phyloP scores from a whole-genome alignment of 92 coral and sea anemone genomes.

The Pocillopora grandis region DNA sequence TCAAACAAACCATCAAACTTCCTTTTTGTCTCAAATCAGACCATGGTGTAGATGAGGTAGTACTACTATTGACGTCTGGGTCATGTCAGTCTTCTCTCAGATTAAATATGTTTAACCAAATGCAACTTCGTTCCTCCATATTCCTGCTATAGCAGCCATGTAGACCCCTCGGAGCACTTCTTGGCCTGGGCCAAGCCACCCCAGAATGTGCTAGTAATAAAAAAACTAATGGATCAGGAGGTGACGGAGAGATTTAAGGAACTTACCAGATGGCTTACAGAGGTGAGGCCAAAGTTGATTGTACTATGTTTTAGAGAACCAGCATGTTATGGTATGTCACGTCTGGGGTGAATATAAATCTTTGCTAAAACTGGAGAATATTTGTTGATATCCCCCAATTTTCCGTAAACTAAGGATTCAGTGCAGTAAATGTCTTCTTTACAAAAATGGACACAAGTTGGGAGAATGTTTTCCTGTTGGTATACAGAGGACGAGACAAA shows the following conservation, averaged over 20 bases:
- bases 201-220: conserved; percentile 72
- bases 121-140: neutral
- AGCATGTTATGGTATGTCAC: too few species aligned
- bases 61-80: neutral
- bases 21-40: neutral
- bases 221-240: conserved; percentile 71
- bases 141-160: conserved; percentile 55
- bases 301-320: too few species aligned
- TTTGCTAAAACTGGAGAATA: too few species aligned
- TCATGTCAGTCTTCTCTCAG: neutral
- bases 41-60: neutral
- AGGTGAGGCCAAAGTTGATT: conserved; percentile 46
- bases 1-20: too few species aligned
- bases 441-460: too few species aligned
- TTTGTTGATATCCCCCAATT: too few species aligned
- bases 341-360: too few species aligned
- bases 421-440: too few species aligned
- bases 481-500: too few species aligned
- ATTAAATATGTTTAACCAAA: neutral
- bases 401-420: too few species aligned
- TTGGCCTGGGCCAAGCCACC: conserved; percentile 88
- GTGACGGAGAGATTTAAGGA: conserved; percentile 75
- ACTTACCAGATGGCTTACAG: conserved; percentile 77
- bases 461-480: too few species aligned
- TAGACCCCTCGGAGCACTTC: conserved; percentile 90